These are phyloP conservation scores for Molossus molossus DNA, from an alignment of 2,797 vertebrate genomes.

Conservation along the genomic window DNA sequence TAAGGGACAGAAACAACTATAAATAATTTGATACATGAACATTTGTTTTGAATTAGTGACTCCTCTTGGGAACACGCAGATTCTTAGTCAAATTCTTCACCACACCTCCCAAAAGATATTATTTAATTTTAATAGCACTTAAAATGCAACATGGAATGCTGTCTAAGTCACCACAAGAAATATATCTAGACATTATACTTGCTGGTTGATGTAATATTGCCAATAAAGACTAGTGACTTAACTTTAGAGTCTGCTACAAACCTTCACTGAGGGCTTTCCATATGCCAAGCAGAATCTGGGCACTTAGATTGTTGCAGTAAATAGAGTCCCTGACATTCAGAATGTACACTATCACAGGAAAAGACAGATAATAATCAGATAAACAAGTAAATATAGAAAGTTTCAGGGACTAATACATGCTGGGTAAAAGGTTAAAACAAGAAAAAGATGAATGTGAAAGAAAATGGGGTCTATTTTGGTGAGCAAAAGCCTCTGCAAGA, in stretches of 20 bases:
- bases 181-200: neutral
- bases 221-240: neutral
- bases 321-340: neutral
- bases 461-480: neutral
- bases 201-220: neutral
- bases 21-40: constrained; percentile 58
- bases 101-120: constrained; percentile 37
- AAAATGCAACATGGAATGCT: neutral
- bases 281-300: neutral
- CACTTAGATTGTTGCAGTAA: neutral
- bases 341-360: neutral
- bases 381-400: neutral
- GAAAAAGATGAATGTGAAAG: neutral
- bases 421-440: neutral
- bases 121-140: constrained; percentile 54
- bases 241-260: neutral
- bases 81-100: constrained; percentile 55
- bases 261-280: neutral
- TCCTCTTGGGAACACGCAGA: constrained; percentile 31
- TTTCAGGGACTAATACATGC: neutral
- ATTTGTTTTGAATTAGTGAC: constrained; percentile 50
- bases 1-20: neutral
- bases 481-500: neutral
- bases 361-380: neutral
- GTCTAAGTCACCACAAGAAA: neutral